Conservation (phyloP, 1,140 invertebrate genomes). For the Polyergus mexicanus region DNA sequence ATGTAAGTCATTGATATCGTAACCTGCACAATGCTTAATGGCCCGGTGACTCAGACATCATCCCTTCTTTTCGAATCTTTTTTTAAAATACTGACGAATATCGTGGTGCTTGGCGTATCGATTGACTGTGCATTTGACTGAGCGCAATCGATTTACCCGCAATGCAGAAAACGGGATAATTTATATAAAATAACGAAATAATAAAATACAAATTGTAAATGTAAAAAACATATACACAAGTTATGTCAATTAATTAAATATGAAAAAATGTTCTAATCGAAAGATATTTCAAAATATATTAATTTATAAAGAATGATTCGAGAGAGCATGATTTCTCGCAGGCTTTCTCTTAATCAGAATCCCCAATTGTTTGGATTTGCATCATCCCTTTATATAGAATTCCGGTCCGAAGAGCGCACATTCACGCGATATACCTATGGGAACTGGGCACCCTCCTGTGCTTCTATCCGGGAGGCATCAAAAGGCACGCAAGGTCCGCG, state of each 20-base stretch:
- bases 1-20: constrained; percentile 74
- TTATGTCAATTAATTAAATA: background rate
- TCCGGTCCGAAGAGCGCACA: background rate
- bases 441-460: constrained; percentile 46
- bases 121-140: background rate
- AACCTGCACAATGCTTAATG: constrained; percentile 63
- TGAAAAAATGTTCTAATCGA: background rate
- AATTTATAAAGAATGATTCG: background rate
- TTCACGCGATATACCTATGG: constrained; percentile 62
- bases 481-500: background rate
- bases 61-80: background rate
- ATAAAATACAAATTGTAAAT: background rate
- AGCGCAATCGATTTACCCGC: constrained; percentile 1
- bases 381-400: background rate
- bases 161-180: constrained; percentile 30
- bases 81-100: background rate
- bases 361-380: background rate
- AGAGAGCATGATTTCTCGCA: background rate
- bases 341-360: background rate
- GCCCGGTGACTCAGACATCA: constrained; percentile 60
- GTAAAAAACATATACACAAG: background rate
- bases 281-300: background rate
- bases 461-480: constrained; percentile 7
- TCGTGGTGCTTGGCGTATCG: background rate
- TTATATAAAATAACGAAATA: background rate